Evolutionary conservation across 2,888 invertebrate species (phyloP).

Genomic region (Drosophila birchii): DNA sequence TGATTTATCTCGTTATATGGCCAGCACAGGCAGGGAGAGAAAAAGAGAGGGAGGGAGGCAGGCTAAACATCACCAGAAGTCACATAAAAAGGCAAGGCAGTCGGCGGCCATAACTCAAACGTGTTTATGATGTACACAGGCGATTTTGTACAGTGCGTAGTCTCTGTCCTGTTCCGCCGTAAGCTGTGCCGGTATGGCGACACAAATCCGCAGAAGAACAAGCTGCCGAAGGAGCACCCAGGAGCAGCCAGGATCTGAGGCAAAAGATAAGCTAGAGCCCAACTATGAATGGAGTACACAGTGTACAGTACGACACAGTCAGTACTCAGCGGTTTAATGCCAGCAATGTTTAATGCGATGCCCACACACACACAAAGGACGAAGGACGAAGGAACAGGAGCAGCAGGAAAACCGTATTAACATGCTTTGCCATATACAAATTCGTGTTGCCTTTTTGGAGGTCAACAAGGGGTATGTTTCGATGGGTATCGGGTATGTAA

Average conservation of each 20-base stretch:
- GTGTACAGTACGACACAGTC: constrained; percentile 8
- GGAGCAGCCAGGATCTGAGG: background rate
- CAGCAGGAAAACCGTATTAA: constrained; percentile 46
- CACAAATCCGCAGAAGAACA: constrained; percentile 27
- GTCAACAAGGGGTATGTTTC: background rate
- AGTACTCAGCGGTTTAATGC: constrained; percentile 56
- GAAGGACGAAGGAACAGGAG: background rate
- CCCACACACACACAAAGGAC: background rate
- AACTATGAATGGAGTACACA: constrained; percentile 35
- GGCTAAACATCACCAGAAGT: constrained; percentile 61
- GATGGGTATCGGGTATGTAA: constrained; percentile 1
- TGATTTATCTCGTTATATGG: constrained; percentile 81
- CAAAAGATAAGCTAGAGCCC: constrained; percentile 1
- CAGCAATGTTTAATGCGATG: constrained; percentile 51
- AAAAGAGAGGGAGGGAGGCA: background rate
- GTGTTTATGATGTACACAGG: constrained; percentile 75
- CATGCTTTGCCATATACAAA: constrained; percentile 47
- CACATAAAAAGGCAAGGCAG: constrained; percentile 61
- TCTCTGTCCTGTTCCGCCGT: constrained; percentile 1
- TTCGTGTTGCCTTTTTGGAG: constrained; percentile 31
- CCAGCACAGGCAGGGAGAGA: constrained; percentile 39
- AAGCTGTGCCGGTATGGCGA: constrained; percentile 20
- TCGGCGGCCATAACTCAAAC: constrained; percentile 71
- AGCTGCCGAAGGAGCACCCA: background rate
- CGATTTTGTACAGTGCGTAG: constrained; percentile 59